phyloP scores from a whole-genome alignment of 92 coral and sea anemone genomes.

The Epizoanthus scotinus region DNA sequence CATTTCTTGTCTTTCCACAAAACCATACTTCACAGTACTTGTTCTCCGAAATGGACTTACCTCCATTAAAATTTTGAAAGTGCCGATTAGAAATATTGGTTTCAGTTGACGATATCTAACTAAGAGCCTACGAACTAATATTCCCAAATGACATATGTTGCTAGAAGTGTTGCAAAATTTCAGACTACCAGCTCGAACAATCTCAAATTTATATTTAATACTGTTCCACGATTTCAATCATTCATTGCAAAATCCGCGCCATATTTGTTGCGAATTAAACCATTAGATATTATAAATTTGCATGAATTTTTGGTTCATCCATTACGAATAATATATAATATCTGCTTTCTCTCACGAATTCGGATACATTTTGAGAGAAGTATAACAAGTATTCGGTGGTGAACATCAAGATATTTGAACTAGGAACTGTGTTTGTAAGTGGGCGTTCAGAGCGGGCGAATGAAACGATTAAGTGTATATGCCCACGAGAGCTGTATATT shows the following conservation, averaged over 20 bases:
- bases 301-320: background rate
- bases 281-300: background rate
- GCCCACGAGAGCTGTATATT: too few relatives aligned
- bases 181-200: background rate
- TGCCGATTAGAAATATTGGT: too few relatives aligned
- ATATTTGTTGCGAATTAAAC: constrained; percentile 5
- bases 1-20: too few relatives aligned
- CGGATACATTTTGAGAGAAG: too few relatives aligned
- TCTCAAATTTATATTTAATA: background rate
- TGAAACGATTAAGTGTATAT: too few relatives aligned
- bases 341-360: background rate
- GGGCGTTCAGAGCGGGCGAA: too few relatives aligned
- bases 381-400: too few relatives aligned
- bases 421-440: background rate
- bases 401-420: background rate
- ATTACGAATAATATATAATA: background rate
- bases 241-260: background rate
- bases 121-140: background rate
- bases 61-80: too few relatives aligned
- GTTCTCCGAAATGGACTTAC: too few relatives aligned
- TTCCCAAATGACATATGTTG: background rate
- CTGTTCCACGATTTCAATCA: background rate
- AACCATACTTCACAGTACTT: too few relatives aligned
- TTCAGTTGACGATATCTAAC: background rate
- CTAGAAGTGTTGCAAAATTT: background rate